Percentiles rank a stretch among this genome's conserved stretches.
Conservation (phyloP, 2,113 vertebrate genomes). For the Engraulis encrasicolus region DNA sequence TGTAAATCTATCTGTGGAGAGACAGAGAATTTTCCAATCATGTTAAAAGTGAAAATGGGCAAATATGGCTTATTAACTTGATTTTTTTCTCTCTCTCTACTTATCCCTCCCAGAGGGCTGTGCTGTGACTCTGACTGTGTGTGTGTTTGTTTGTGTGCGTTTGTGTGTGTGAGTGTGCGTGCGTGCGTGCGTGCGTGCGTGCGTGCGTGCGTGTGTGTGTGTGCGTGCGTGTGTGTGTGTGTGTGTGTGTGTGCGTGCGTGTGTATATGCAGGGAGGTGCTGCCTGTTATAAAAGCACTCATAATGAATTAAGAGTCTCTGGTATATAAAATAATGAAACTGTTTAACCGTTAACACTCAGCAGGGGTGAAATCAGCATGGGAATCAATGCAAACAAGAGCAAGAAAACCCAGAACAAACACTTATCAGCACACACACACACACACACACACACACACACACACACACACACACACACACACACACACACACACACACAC, state of each 20-base stretch:
- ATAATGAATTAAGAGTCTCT: not conserved
- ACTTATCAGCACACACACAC: not conserved
- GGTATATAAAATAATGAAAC: not conserved
- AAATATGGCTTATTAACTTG: slow-evolving; percentile 2
- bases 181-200: no score
- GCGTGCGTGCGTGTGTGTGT: no score
- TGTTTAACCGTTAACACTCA: not conserved
- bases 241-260: no score
- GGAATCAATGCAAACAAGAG: not conserved
- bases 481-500: not conserved
- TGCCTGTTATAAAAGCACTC: not conserved
- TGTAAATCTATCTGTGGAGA: slow-evolving; percentile 61
- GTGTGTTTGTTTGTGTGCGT: no score
- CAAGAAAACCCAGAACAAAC: not conserved
- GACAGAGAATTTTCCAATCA: slow-evolving; percentile 61
- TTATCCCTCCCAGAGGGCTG: not conserved
- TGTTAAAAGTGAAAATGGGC: slow-evolving; percentile 56
- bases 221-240: no score
- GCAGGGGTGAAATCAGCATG: not conserved
- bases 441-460: not conserved
- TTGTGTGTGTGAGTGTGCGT: no score
- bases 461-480: not conserved
- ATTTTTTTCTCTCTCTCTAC: not conserved
- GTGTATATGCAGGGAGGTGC: no score
- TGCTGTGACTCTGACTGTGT: no score